phyloP scores from a whole-genome alignment of 2,888 invertebrate species.

The Sminthurinus aureus region DNA sequence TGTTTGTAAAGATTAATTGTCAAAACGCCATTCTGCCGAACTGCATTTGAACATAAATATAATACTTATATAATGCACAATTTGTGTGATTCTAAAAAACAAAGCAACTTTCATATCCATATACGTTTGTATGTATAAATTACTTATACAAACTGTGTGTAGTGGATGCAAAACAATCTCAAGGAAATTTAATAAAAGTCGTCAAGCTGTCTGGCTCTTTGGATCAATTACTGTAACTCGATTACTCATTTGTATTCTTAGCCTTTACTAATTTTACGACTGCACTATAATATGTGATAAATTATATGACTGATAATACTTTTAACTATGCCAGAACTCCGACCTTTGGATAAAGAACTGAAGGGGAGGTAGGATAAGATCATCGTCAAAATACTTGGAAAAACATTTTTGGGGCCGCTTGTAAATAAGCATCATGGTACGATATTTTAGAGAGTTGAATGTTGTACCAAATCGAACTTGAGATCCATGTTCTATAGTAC shows the following conservation, averaged over 20 bases:
- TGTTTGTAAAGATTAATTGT: neutral
- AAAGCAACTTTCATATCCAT: neutral
- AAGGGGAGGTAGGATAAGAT: neutral
- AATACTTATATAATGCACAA: neutral
- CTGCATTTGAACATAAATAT: neutral
- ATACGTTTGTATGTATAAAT: neutral
- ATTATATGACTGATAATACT: neutral
- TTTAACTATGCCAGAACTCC: too few species aligned
- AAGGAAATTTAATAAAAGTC: neutral
- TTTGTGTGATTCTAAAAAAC: neutral
- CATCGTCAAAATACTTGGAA: neutral
- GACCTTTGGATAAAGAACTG: too few species aligned
- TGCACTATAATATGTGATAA: neutral
- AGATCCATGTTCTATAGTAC: neutral
- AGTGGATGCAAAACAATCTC: neutral
- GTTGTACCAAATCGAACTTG: neutral
- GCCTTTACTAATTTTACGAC: neutral
- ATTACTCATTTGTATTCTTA: too few species aligned
- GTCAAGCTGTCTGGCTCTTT: neutral
- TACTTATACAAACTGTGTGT: too few species aligned
- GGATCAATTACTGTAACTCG: too few species aligned
- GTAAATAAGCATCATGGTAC: neutral
- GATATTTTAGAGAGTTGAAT: neutral
- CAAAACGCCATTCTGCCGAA: neutral
- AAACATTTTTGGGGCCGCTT: neutral